These are phyloP conservation scores for Heliconius ethilla DNA, from an alignment of 2,888 invertebrate genomes.

Conservation along the genomic window DNA sequence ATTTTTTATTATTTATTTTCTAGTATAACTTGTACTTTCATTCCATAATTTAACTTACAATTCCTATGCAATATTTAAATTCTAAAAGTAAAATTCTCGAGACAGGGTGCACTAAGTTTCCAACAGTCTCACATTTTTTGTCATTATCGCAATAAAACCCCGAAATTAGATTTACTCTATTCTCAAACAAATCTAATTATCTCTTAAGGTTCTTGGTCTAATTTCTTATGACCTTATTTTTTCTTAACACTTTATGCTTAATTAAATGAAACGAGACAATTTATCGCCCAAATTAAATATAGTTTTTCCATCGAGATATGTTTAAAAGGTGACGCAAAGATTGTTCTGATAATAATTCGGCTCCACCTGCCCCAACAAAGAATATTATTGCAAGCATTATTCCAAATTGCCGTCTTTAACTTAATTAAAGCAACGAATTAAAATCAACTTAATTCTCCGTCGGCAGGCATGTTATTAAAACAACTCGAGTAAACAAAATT, in stretches of 20 bases:
- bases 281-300: conserved; percentile 30
- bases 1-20: no score
- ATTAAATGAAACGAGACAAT: conserved; percentile 40
- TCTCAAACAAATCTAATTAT: conserved; percentile 59
- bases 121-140: conserved; percentile 43
- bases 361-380: conserved; percentile 36
- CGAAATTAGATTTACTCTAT: conserved; percentile 58
- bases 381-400: conserved; percentile 44
- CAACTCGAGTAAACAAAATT: conserved; percentile 66
- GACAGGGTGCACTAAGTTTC: conserved; percentile 29
- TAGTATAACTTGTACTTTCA: neutral
- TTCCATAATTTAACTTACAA: neutral
- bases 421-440: conserved; percentile 55
- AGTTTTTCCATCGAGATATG: conserved; percentile 34
- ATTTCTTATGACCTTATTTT: conserved; percentile 61
- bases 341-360: conserved; percentile 32
- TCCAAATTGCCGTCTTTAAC: conserved; percentile 41
- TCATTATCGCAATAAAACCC: conserved; percentile 51
- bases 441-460: conserved; percentile 54
- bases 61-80: neutral
- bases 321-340: conserved; percentile 33
- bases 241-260: conserved; percentile 53
- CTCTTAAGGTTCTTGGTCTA: conserved; percentile 53
- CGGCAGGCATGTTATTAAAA: conserved; percentile 56
- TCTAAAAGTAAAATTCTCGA: conserved; percentile 8